Base-by-base conservation (phyloP, 2,888 invertebrate species). In the Fragum fragum region DNA sequence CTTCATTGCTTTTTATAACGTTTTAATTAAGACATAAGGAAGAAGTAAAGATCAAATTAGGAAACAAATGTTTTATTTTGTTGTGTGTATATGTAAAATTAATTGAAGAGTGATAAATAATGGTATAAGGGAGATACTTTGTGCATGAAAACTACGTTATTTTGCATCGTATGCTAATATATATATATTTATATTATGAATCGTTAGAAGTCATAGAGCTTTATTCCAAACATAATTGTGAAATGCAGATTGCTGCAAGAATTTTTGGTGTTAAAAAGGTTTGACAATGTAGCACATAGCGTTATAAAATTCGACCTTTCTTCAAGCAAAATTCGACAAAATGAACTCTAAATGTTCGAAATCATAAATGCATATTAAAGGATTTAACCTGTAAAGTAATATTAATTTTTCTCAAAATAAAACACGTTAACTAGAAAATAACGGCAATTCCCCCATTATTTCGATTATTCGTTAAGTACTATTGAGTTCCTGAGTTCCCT, bases 231-330 rank as follows among this genome's bases (percentile, higher is more conserved):
- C 32, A 18, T 66, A 11, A 66, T n/a, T 66, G 26, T 69, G 23
- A 23, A 55, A 29, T 55, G 71, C 55, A 71, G 26, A 53, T 71
- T 71, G 55, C 39, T 55, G 55, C 71, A 71, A 71, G 32, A 36
- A 36, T 36, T 36, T 69, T 52, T 21, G 39, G 66, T 66, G 42
- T 66, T 39, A 5, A 32, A 63, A 28, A 23, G 42, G 73, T 80
- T 80, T 81, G 81, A 81, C 81, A 81, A 81, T 81, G 81, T 81
- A 81, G 81, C 81, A 81, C 81, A 81, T 32, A 32, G 28, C 71
- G 71, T 66, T 42, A 66, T 66, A 39, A 66, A 66, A 32, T 32
- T 36, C 63, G 66, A 66, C 66, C 66, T 66, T 39, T 66, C 5
- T 47, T 14, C 14, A 47, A 47, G 14, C 47, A 47, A 47, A n/a